phyloP scores from a whole-genome alignment of 1,140 invertebrate species.

The Planococcus citri region DNA sequence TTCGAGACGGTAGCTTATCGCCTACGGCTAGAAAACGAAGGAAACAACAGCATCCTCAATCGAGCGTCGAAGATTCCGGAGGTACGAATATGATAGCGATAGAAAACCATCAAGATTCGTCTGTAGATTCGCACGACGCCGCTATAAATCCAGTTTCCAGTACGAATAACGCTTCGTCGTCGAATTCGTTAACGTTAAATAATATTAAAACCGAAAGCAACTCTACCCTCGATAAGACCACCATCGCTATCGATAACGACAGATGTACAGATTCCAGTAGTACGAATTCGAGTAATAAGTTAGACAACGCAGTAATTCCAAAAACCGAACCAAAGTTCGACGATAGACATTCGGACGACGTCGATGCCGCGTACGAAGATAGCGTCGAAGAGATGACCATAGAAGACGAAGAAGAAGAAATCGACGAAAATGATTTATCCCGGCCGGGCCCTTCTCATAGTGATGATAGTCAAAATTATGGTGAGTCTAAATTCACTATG shows the following conservation, averaged over 20 bases:
- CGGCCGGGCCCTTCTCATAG: conserved; percentile 26
- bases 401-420: conserved; percentile 30
- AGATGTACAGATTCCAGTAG: conserved; percentile 9
- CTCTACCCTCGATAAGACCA: background rate
- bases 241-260: background rate
- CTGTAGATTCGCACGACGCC: background rate
- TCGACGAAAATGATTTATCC: conserved; percentile 26
- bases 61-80: background rate
- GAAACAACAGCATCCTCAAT: conserved; percentile 23
- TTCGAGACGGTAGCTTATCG: conserved; percentile 30
- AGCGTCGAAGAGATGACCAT: conserved; percentile 28
- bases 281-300: background rate
- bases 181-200: background rate
- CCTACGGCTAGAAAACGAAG: conserved; percentile 30
- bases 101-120: conserved; percentile 14
- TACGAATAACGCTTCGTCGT: background rate
- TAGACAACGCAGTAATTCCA: conserved; percentile 14
- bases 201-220: conserved; percentile 13
- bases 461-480: conserved; percentile 24
- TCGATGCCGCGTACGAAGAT: conserved; percentile 27
- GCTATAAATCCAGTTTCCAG: background rate
- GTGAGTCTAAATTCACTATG: conserved; percentile 8
- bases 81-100: background rate
- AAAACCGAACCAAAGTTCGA: conserved; percentile 28
- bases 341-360: conserved; percentile 22